Conservation (phyloP, 1,140 invertebrate genomes). For the Cyclina sinensis region DNA sequence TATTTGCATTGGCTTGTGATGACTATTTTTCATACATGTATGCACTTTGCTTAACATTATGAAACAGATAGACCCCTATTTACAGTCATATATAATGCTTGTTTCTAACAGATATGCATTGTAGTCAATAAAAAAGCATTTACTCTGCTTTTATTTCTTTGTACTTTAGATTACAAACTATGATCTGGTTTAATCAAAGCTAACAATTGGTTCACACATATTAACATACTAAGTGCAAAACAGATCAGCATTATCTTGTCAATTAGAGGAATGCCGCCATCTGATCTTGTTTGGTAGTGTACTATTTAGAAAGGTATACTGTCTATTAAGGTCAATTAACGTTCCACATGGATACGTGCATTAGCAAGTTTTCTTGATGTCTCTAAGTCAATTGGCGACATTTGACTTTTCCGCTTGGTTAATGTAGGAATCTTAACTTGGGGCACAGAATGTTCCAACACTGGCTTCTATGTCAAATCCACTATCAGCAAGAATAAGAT, state of each 20-base stretch:
- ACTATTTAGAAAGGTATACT: slow-evolving; percentile 64
- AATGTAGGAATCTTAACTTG: slow-evolving; percentile 70
- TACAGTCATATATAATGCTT: too few relatives aligned
- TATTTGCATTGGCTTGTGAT: too few relatives aligned
- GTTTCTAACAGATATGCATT: too few relatives aligned
- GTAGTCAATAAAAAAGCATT: too few relatives aligned
- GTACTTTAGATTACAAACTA: too few relatives aligned
- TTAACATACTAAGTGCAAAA: slow-evolving; percentile 59
- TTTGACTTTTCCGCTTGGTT: slow-evolving; percentile 68
- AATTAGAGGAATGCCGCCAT: slow-evolving; percentile 7
- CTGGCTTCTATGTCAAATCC: slow-evolving; percentile 67
- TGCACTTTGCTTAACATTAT: too few relatives aligned
- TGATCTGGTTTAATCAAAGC: slow-evolving; percentile 50
- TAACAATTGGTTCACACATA: slow-evolving; percentile 63
- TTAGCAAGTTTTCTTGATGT: slow-evolving; percentile 76
- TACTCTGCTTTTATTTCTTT: too few relatives aligned
- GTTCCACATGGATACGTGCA: slow-evolving; percentile 81
- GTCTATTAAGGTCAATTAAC: slow-evolving; percentile 74
- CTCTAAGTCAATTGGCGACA: slow-evolving; percentile 71
- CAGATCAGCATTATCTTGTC: slow-evolving; percentile 47
- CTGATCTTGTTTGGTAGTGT: slow-evolving; percentile 62
- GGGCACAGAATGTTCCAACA: slow-evolving; percentile 52
- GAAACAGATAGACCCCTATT: too few relatives aligned
- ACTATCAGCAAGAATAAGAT: slow-evolving; percentile 69
- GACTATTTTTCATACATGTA: too few relatives aligned